These are phyloP conservation scores for Fragum sueziense DNA, from an alignment of 2,888 invertebrate species.

Conservation along the genomic window DNA sequence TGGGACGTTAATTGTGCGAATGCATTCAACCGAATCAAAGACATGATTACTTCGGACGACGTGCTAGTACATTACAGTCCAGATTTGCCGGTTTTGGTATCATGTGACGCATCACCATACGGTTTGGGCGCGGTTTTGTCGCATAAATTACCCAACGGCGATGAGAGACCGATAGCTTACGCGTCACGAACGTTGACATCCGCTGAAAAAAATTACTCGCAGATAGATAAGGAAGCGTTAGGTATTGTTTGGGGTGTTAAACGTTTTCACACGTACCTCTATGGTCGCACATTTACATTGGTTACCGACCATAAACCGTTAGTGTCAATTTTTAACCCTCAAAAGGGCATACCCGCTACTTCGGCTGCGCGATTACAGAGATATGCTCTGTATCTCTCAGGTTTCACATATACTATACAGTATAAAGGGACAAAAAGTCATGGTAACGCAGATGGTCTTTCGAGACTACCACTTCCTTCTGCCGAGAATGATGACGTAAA, in stretches of 20 bases:
- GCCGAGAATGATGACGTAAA: too few species aligned
- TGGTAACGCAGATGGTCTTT: too few species aligned
- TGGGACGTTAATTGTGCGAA: slow-evolving; percentile 13
- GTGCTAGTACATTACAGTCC: slow-evolving; percentile 76
- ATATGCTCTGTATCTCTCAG: too few species aligned
- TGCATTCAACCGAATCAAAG: slow-evolving; percentile 56
- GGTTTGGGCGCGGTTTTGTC: slow-evolving; percentile 67
- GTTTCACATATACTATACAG: too few species aligned
- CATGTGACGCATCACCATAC: slow-evolving; percentile 62
- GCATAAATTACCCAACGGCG: slow-evolving; percentile 76
- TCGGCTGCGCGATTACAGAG: too few species aligned
- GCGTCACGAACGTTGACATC: slow-evolving; percentile 53
- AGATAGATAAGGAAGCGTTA: slow-evolving; percentile 81
- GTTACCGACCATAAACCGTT: slow-evolving; percentile 72
- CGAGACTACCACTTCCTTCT: too few species aligned
- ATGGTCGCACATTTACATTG: slow-evolving; percentile 81
- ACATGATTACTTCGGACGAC: slow-evolving; percentile 53
- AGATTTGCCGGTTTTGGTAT: too few species aligned
- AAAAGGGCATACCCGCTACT: too few species aligned
- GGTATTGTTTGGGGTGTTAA: slow-evolving; percentile 74
- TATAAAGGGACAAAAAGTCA: too few species aligned
- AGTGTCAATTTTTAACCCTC: too few species aligned
- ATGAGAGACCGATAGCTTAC: slow-evolving; percentile 81
- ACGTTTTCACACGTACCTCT: slow-evolving; percentile 80
- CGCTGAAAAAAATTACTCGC: slow-evolving; percentile 71